Base-by-base conservation (phyloP, 1,140 invertebrate genomes). In the Pseudomyrmex gracilis region DNA sequence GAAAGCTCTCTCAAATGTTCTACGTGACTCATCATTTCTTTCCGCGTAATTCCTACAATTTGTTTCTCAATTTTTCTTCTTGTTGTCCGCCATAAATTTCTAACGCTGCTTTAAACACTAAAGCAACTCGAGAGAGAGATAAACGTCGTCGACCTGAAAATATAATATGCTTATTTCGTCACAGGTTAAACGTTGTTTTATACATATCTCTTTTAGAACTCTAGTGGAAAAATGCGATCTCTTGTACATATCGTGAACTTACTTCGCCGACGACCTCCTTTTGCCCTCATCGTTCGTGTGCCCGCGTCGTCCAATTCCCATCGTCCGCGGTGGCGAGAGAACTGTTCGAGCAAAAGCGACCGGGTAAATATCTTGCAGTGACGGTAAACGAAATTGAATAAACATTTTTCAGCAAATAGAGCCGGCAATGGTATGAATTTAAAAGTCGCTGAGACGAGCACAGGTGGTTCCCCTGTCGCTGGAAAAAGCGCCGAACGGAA, bases 361-460 rank as follows among this genome's bases (percentile, higher is more conserved):
- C 87, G 86, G 90, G 89, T 93, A 92, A 93, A 92, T 93, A 93
- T 92, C 90, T 92, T 85, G 83, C 82, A 84, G 90, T 86, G 88
- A 90, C 87, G 91, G 88, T 91, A 92, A 93, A 86, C 89, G 89
- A 87, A 93, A 94, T 93, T 92, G 93, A 93, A 94, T 94, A 94
- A 94, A 94, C 91, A 93, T 94, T 93, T 93, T 92, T 92, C 92
- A 86, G 90, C 90, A 91, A 93, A 93, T 90, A 93, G 89, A 91
- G 84, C 84, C 91, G 90, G 93, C 93, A 93, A 93, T 93, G 85
- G 90, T 91, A 90, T 86, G 90, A 93, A 93, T 93, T 93, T 93
- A 93, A 93, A 93, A 94, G 92, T 93, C 92, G 90, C 92, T 91
- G 90, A 90, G 89, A 90, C 88, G 90, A 88, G 90, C 90, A 90